phyloP scores from a whole-genome alignment of 30 jellyfish, hydroid and myxozoan genomes.

The Nemopilema nomurai region DNA sequence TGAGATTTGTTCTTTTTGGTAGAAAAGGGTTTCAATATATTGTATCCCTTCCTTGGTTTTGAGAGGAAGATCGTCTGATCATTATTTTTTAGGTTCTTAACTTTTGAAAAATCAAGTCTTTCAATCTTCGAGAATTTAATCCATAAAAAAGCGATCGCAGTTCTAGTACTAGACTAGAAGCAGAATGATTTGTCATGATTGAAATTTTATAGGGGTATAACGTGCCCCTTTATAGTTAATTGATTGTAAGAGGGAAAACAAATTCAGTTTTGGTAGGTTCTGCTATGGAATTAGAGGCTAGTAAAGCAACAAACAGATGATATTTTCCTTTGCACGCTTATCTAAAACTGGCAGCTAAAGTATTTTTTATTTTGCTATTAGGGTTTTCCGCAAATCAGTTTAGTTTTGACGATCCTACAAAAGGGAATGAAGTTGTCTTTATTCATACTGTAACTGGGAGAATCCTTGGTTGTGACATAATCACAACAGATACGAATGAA shows the following conservation, averaged over 20 bases:
- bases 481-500: conserved; percentile 43
- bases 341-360: neutral
- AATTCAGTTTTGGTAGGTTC: neutral
- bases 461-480: conserved; percentile 55
- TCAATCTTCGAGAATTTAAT: no score
- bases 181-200: no score
- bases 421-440: conserved; percentile 69
- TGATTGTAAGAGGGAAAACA: no score
- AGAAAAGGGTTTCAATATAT: neutral
- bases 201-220: no score
- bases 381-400: conserved; percentile 75
- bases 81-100: no score
- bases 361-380: neutral
- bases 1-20: neutral
- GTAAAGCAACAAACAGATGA: no score
- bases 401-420: conserved; percentile 64
- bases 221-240: no score
- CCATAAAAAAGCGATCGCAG: no score
- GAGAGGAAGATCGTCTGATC: no score
- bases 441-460: conserved; percentile 46
- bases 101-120: no score
- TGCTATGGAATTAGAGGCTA: neutral
- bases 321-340: neutral
- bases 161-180: no score
- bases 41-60: neutral